These are phyloP conservation scores for Bombus picipes DNA, from an alignment of 1,140 invertebrate species.

Conservation along the genomic window DNA sequence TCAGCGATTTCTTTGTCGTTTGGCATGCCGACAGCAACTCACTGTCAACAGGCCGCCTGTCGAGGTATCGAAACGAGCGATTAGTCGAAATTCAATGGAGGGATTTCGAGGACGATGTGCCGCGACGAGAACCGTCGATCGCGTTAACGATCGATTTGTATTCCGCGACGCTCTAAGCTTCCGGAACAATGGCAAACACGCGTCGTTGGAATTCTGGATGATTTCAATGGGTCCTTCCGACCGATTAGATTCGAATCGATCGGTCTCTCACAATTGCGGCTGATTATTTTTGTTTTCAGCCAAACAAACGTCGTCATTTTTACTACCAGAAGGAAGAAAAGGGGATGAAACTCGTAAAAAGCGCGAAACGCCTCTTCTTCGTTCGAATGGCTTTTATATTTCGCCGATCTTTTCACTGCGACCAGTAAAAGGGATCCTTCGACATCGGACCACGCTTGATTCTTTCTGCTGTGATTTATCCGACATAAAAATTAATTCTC, in stretches of 20 bases:
- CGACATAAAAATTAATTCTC: too few species aligned
- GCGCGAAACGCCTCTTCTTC: neutral
- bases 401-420: neutral
- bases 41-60: neutral
- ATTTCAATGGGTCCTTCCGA: neutral
- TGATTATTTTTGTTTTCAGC: constrained; percentile 10
- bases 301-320: neutral
- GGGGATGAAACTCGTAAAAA: neutral
- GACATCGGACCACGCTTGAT: accelerated
- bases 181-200: constrained; percentile 21
- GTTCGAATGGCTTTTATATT: neutral
- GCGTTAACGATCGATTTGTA: constrained; percentile 43
- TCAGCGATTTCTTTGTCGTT: constrained; percentile 8
- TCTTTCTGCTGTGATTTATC: too few species aligned
- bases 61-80: neutral
- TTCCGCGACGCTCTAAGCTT: constrained; percentile 16
- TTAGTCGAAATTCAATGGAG: constrained; percentile 16
- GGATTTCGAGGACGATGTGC: neutral
- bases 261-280: constrained; percentile 9
- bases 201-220: neutral
- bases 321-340: too few species aligned
- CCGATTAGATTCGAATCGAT: constrained; percentile 19
- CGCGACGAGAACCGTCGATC: constrained; percentile 2
- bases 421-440: too few species aligned
- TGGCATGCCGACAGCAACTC: neutral